A percentile compares a stretch with the other conserved stretches of the same genome.
Evolutionary conservation across 2,113 vertebrate genomes (phyloP).

Genomic region (Equus przewalskii): DNA sequence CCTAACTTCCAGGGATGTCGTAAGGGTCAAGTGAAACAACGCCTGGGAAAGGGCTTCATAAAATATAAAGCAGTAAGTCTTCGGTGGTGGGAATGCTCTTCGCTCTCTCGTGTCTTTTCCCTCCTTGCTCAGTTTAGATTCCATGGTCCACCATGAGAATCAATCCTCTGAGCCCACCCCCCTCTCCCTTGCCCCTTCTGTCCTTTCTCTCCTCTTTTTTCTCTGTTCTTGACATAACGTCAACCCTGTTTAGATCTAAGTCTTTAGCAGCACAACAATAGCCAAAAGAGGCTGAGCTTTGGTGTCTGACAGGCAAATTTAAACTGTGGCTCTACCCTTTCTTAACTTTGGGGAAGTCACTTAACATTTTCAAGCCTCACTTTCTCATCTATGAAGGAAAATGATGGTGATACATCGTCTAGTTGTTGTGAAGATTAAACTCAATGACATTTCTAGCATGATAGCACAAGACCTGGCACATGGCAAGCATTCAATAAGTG

Average conservation of each 20-base stretch:
- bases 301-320: not conserved
- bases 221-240: not conserved
- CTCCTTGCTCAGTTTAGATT: not conserved
- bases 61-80: not conserved
- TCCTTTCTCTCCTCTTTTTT: not conserved
- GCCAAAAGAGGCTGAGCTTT: not conserved
- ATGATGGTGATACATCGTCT: not conserved
- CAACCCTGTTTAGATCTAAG: not conserved
- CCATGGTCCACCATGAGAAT: not conserved
- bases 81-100: not conserved
- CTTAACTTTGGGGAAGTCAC: not conserved
- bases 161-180: not conserved
- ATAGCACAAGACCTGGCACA: not conserved
- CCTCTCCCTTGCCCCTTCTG: too few species aligned
- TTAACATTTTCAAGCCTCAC: not conserved
- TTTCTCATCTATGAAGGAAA: not conserved
- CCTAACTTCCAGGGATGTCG: not conserved
- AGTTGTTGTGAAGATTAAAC: not conserved
- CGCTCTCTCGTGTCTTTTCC: not conserved
- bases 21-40: slow-evolving; percentile 23
- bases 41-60: slow-evolving; percentile 11
- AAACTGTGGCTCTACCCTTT: not conserved
- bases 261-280: not conserved
- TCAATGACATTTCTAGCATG: not conserved
- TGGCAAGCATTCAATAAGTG: not conserved